A percentile compares a stretch with the other conserved stretches of the same genome.
Conservation (phyloP, 2,888 invertebrate genomes). For the Perdita meconis region DNA sequence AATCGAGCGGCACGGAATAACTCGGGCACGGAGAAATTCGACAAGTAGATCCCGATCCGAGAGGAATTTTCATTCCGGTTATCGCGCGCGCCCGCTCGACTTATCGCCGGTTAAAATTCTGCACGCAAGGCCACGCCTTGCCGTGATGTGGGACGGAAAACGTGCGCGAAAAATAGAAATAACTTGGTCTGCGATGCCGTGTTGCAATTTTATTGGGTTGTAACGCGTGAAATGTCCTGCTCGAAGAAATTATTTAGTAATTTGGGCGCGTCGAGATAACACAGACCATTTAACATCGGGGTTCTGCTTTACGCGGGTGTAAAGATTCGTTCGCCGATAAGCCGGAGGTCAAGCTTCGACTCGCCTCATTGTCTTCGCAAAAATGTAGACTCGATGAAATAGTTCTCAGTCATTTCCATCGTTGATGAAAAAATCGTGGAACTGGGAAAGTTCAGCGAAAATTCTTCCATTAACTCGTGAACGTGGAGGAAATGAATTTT, state of each 20-base stretch:
- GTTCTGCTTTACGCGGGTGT: neutral
- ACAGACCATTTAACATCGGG: neutral
- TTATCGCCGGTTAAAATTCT: slow-evolving; percentile 54
- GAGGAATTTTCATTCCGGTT: slow-evolving; percentile 48
- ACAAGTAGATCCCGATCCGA: neutral
- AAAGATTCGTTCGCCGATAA: neutral
- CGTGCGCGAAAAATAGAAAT: slow-evolving; percentile 27
- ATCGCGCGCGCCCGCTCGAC: slow-evolving; percentile 26
- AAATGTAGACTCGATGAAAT: no score
- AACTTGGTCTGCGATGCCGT: slow-evolving; percentile 17
- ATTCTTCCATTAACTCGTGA: no score
- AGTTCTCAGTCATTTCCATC: no score
- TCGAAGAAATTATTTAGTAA: neutral
- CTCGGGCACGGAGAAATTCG: slow-evolving; percentile 6
- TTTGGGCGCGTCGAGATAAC: neutral
- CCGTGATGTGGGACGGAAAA: slow-evolving; percentile 22
- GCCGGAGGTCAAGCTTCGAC: neutral
- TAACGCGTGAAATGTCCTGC: slow-evolving; percentile 12
- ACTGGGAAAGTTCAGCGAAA: no score
- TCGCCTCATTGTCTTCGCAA: no score
- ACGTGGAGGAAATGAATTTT: no score
- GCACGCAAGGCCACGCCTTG: slow-evolving; percentile 49
- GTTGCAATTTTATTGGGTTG: slow-evolving; percentile 28
- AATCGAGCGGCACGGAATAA: neutral
- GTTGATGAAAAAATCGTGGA: no score